Evolutionary conservation across 2,797 vertebrate genomes (phyloP), one percentile per base, ranked within the genome.

Genomic region (Enteromius trimaculatus): DNA sequence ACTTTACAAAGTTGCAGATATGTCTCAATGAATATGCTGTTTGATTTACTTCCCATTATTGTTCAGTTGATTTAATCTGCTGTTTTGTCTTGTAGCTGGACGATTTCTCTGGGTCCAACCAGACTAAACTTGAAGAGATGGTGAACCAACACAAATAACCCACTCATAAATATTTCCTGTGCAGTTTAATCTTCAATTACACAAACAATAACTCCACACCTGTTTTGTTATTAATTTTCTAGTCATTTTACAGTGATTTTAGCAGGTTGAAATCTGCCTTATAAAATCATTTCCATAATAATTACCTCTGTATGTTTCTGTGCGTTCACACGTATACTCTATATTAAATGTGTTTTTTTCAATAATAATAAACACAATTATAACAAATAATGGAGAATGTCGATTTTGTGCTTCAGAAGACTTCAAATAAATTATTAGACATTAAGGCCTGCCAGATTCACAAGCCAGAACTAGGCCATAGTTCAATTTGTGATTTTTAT

Each of bases 21-120:
- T 42, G 6, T 8, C 10, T 37, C 6, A 60, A 16, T 47, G 17
- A 79, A 23, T 53, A n/a, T 16, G 11, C 4, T 4, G 4, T 37
- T 29, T n/a, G 29, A 44, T 69, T 6, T 23, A 4, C 16, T 75
- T 47, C 19, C 53, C 19, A 6, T 78, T 34, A 31, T 42, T 39
- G 7, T 60, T 58, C 29, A 1, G 47, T 49, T 65, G 8, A 21
- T 64, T 70, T 3, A 11, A 62, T 80, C 29, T 2, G 6, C 53
- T 69, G 26, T 31, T 76, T 75, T 60, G 3, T 79, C 2, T 79
- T 65, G 13, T 75, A 91, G 90, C 23, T 90, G 16, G 72, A 79
- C 0, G 89, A 91, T 4, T 88, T 91, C 37, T 88, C 87, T 21
- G 90, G 90, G 47, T 87, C 88, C 70, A 88, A 91, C 81, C 70